Evolutionary conservation across 1,140 invertebrate species (phyloP), one percentile per base, ranked within the genome.

Genomic region (Agraylea sexmaculata): DNA sequence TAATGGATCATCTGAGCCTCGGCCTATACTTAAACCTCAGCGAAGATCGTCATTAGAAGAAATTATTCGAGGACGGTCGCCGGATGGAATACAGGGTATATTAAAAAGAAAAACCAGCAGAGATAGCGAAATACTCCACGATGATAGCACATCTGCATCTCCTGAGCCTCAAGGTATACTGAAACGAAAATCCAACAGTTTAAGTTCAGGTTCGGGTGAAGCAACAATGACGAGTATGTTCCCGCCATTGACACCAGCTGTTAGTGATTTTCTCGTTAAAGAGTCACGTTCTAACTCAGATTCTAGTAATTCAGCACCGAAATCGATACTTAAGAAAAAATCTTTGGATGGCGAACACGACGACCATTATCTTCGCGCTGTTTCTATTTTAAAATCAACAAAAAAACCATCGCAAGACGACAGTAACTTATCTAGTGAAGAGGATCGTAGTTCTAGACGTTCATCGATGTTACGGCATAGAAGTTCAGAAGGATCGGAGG

Each of bases 241-340:
- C 43, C 74, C 80, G 3, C 80, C 77, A 15, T 78, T 81, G 40
- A 74, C 77, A 22, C 77, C 77, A 45, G 77, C 77, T 21, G 83
- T 80, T 0, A 71, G 77, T 47, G 84, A 85, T 2, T 88, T 89
- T 43, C 57, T 87, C 3, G 87, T 87, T 56, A 84, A 84, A 57
- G 71, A 74, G 51, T 70, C 73, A 47, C 52, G 65, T 37, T 63
- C 67, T 2, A 56, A 56, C 44, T 57, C 50, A 3, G 67, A 68
- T 36, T 53, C 57, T 45, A 39, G 55, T 15, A 42, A 51, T 22
- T 50, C 51, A 4, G 69, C 66, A 22, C 77, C 78, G 0, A 78
- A 73, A 55, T 83, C 84, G 1, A 88, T 87, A 53, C 53, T 89
- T 6, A 88, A 89, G 53, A 88, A 88, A 56, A 87, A 86, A 54